These are phyloP conservation scores for Avahi laniger DNA, from an alignment of 2,797 vertebrate species.

Conservation along the genomic window DNA sequence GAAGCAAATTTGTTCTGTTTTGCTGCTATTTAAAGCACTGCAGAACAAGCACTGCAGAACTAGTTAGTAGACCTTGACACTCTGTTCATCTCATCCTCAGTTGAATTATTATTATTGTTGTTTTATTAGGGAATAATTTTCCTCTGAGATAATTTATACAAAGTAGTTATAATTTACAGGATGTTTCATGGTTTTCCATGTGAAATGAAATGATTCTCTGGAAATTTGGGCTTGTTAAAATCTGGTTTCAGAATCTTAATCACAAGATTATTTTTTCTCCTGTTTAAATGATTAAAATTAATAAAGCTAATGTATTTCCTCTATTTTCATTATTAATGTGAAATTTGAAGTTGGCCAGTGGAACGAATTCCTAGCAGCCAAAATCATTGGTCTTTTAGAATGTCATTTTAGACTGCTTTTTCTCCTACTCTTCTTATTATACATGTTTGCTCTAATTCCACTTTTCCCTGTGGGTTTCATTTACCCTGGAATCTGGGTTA, in stretches of 20 bases:
- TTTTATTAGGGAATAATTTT: conserved; percentile 20
- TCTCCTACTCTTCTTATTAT: neutral
- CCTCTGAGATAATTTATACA: conserved; percentile 32
- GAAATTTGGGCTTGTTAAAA: conserved; percentile 38
- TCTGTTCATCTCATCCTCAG: conserved; percentile 22
- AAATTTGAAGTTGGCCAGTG: conserved; percentile 16
- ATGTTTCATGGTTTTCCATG: conserved; percentile 30
- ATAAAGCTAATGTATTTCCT: conserved; percentile 47
- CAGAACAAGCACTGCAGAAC: neutral
- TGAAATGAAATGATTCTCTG: conserved; percentile 40
- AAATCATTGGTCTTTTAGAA: neutral
- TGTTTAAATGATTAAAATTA: conserved; percentile 40
- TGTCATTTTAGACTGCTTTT: neutral
- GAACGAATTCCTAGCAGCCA: conserved; percentile 2
- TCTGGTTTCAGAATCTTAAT: conserved; percentile 52
- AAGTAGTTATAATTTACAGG: conserved; percentile 37
- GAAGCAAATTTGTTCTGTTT: conserved; percentile 51
- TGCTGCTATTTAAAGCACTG: conserved; percentile 62
- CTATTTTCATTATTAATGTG: neutral
- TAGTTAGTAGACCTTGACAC: conserved; percentile 18
- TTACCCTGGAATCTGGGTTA: neutral
- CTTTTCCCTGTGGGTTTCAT: neutral
- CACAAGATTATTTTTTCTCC: neutral
- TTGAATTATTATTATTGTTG: conserved; percentile 46
- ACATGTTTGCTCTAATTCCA: neutral